These are phyloP conservation scores for Bombus turneri DNA, from an alignment of 1,140 invertebrate species.

Conservation along the genomic window DNA sequence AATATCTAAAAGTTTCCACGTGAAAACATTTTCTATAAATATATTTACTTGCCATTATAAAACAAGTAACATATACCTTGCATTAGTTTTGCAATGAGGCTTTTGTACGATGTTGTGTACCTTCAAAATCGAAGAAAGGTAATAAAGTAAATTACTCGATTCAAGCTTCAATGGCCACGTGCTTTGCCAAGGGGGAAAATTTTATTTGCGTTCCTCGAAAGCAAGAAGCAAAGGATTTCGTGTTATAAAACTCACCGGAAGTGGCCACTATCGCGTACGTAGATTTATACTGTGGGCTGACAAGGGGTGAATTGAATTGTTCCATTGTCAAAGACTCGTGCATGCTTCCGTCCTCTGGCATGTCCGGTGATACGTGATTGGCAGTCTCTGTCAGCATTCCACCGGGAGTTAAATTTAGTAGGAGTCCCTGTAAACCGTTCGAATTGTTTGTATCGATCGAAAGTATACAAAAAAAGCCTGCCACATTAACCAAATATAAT, in stretches of 20 bases:
- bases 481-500: not conserved
- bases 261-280: conserved; percentile 80
- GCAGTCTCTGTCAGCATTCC: conserved; percentile 79
- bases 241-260: conserved; percentile 67
- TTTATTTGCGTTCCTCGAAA: not conserved
- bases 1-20: not conserved
- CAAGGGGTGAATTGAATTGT: conserved; percentile 83
- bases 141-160: not conserved
- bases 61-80: not conserved
- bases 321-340: conserved; percentile 82
- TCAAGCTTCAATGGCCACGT: not conserved
- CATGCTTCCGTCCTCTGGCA: conserved; percentile 75
- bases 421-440: conserved; percentile 81
- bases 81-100: not conserved
- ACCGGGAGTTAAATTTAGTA: conserved; percentile 84
- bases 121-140: not conserved
- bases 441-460: not conserved
- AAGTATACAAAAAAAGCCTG: too few relatives aligned
- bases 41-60: not conserved
- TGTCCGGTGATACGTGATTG: conserved; percentile 80
- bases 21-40: not conserved
- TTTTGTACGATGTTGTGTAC: not conserved
- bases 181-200: not conserved
- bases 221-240: not conserved
- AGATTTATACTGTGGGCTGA: conserved; percentile 80